Conservation (phyloP, 2,797 vertebrate genomes). For the Coluber constrictor region DNA sequence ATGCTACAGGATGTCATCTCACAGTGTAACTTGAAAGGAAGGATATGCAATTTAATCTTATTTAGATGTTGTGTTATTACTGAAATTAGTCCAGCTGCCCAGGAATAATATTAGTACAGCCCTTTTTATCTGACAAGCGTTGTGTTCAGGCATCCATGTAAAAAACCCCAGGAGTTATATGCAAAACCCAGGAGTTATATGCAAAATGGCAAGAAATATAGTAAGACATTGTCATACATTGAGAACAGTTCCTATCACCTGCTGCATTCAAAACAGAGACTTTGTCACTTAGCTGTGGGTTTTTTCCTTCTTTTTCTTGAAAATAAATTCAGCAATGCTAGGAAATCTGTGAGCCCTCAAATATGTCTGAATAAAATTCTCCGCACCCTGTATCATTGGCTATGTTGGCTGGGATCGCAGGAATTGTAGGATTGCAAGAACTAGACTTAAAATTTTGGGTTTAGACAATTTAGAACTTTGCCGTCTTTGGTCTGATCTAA, state of each 20-base stretch:
- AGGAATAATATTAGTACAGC: constrained; percentile 15
- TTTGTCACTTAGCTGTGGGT: neutral
- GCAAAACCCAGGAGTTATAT: neutral
- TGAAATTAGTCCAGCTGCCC: constrained; percentile 37
- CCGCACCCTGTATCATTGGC: neutral
- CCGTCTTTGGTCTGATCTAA: too few species aligned
- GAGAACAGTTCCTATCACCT: neutral
- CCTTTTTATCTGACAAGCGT: constrained; percentile 16
- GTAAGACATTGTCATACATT: neutral
- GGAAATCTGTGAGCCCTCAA: neutral
- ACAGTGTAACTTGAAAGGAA: constrained; percentile 32
- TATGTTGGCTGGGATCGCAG: neutral
- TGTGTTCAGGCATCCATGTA: neutral
- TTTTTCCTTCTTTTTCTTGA: neutral
- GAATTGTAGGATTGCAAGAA: neutral
- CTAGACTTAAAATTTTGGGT: too few species aligned
- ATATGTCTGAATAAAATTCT: neutral
- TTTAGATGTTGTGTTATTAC: constrained; percentile 39
- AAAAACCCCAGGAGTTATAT: neutral
- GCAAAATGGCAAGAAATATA: neutral
- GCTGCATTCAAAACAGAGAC: neutral
- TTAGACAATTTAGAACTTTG: too few species aligned
- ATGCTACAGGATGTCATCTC: constrained; percentile 49
- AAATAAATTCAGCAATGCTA: neutral
- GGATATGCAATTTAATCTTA: constrained; percentile 42